Base-by-base conservation (phyloP, 1,140 invertebrate genomes). In the Lordiphosa mommai region DNA sequence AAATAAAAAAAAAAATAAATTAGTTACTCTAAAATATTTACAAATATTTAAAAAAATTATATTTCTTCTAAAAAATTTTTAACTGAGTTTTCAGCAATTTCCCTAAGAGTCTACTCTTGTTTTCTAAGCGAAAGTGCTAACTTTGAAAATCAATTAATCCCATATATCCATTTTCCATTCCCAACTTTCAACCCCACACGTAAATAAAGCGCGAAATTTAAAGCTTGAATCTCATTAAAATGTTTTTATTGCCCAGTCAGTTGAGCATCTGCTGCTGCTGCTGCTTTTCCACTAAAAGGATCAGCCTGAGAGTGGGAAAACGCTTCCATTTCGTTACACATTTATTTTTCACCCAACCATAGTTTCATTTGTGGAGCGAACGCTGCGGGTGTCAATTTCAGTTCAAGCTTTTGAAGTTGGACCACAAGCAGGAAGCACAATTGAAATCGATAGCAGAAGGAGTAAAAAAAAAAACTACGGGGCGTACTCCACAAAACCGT, bases 161-260 rank as follows among this genome's bases (percentile, higher is more conserved):
- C 17, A 4, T 20, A 20, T 4, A 20, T 20, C 23, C 30, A 2
- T 13, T 14, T 10, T 3, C 34, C 12, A 9, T 20, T 33, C 17
- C 7, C 4, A 7, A 0, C 12, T 8, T 7, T 6, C 1, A n/a
- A n/a, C 4, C 9, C 12, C 12, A 72, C 49, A 64, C 76, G 67
- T 82, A 76, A 84, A 84, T 82, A 84, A 84, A 76, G 72, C 72
- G 72, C 72, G 55, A 84, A 84, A 72, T 84, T 84, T 84, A 77
- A 84, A 84, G 77, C 77, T 77, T 65, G 72, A 77, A 84, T 77
- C 67, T 84, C 77, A 84, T 84, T 84, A 84, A 84, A 84, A 84
- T 70, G 68, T 50, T 84, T 84, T 84, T 84, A 84, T 84, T 84
- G 64, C 77, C 76, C 66, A 57, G 76, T 40, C 47, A 50, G 36